phyloP scores from a whole-genome alignment of 2,113 vertebrate species.

The Cephalopholis sonnerati region DNA sequence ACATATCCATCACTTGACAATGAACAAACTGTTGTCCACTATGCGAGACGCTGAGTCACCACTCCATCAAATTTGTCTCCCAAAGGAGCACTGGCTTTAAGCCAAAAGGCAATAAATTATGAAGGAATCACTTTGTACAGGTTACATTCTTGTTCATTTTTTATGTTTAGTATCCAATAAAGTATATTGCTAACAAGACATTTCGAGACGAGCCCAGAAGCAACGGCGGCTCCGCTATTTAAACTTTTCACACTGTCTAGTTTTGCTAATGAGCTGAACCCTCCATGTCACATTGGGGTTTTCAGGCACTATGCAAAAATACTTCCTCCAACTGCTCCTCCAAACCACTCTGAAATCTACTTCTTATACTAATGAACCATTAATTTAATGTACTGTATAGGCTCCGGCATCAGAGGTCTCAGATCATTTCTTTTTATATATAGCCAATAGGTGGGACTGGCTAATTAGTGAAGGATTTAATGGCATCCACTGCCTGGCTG shows the following conservation, averaged over 20 bases:
- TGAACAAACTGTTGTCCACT: conserved; percentile 27
- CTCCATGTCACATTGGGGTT: conserved; percentile 31
- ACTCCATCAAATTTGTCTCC: conserved; percentile 31
- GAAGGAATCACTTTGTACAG: conserved; percentile 39
- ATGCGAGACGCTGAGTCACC: conserved; percentile 31
- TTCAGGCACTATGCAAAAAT: conserved; percentile 50
- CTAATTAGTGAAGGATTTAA: conserved; percentile 16
- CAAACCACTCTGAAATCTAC: conserved; percentile 38
- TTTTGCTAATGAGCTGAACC: conserved; percentile 68
- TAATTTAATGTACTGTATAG: conserved; percentile 39
- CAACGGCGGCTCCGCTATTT: conserved; percentile 43
- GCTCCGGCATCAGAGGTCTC: background rate
- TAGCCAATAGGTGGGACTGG: conserved; percentile 1
- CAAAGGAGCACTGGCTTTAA: conserved; percentile 27
- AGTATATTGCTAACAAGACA: conserved; percentile 60
- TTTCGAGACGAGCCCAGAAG: conserved; percentile 54
- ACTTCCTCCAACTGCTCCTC: conserved; percentile 20
- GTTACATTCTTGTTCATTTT: conserved; percentile 45
- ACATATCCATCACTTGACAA: conserved; percentile 20
- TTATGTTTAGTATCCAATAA: conserved; percentile 56
- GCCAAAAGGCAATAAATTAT: conserved; percentile 55
- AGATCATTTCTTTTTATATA: background rate
- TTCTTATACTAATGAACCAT: conserved; percentile 44
- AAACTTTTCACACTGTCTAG: conserved; percentile 65
- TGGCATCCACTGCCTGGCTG: background rate